Conservation (phyloP, 2,888 invertebrate genomes). For the Isotomurus palustris region DNA sequence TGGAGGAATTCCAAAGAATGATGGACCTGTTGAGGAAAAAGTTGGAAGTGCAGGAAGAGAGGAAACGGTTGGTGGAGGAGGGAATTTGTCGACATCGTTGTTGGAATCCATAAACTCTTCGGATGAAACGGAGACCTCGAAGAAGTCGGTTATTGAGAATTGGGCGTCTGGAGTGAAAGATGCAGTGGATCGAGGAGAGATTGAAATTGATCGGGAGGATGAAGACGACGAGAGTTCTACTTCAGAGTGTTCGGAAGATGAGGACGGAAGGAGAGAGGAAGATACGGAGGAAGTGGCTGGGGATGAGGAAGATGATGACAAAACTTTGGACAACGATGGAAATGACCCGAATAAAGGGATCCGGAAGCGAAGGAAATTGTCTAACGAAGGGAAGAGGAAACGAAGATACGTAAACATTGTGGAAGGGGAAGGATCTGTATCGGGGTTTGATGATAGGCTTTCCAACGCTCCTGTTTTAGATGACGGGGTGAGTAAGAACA, state of each 20-base stretch:
- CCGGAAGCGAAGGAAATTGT: neutral
- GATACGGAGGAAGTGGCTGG: neutral
- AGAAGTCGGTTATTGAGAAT: constrained; percentile 32
- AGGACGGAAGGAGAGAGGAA: neutral
- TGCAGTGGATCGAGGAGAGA: constrained; percentile 29
- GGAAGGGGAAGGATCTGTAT: too few species aligned
- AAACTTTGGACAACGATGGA: neutral
- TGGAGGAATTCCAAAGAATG: neutral
- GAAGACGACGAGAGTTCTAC: constrained; percentile 14
- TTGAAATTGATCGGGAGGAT: constrained; percentile 25
- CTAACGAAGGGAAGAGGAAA: constrained; percentile 16
- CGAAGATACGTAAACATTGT: constrained; percentile 18
- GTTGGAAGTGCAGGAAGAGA: constrained; percentile 1
- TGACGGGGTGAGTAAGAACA: constrained; percentile 39
- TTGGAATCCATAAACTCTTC: constrained; percentile 32
- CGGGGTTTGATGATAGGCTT: constrained; percentile 29
- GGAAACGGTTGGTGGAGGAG: constrained; percentile 1
- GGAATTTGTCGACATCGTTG: constrained; percentile 25
- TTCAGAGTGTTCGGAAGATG: constrained; percentile 9
- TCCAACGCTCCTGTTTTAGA: constrained; percentile 44
- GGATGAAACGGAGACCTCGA: constrained; percentile 20
- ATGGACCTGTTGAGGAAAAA: neutral
- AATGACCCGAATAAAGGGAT: neutral
- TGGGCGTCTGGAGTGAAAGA: constrained; percentile 35
- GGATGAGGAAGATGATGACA: neutral